Base-by-base conservation (phyloP, 2,113 vertebrate species). In the Oncorhynchus masou region DNA sequence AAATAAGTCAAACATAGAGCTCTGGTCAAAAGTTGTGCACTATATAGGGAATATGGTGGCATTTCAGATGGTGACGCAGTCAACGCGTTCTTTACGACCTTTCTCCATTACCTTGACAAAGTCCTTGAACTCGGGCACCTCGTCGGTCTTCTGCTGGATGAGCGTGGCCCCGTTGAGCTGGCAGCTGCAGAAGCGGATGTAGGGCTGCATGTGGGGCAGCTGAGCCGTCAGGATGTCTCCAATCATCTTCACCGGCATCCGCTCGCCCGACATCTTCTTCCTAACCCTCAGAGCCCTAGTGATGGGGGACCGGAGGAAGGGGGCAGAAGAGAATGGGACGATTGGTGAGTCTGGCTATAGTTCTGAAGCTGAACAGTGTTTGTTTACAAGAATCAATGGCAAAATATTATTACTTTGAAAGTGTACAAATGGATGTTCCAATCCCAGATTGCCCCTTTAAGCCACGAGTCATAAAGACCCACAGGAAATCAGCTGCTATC, bases 191-290 rank as follows among this genome's bases (percentile, higher is more conserved):
- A 99, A 99, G 39, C 98, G 95, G 87, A 99, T 99, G 84, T 99
- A 99, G 0, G 98, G 97, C 92, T 99, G 97, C 97, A 99, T 99
- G 92, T 99, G 98, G 0, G 97, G 97, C 86, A 99, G 92, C 95
- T 99, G 97, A 1, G 97, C 97, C 0, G 97, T 99, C 90, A 99
- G 92, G 79, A 99, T 99, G 91, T 99, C 98, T 0, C 98, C 98
- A 0, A 99, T 96, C 97, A 98, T 99, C 92, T 99, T 99, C 91
- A 99, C 97, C 0, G 98, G 97, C 97, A 99, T 99, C 85, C 95
- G 96, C 83, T 99, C 98, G 8, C 98, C 98, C 0, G 97, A 99
- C 98, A 99, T 99, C 93, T 99, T 99, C 94, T 99, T 99, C 79
- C 98, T 94, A 68, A 99, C 98, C 0, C 98, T 91, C 85, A 99